Evolutionary conservation across 2,888 invertebrate genomes (phyloP).

Genomic region (Therioaphis trifolii): DNA sequence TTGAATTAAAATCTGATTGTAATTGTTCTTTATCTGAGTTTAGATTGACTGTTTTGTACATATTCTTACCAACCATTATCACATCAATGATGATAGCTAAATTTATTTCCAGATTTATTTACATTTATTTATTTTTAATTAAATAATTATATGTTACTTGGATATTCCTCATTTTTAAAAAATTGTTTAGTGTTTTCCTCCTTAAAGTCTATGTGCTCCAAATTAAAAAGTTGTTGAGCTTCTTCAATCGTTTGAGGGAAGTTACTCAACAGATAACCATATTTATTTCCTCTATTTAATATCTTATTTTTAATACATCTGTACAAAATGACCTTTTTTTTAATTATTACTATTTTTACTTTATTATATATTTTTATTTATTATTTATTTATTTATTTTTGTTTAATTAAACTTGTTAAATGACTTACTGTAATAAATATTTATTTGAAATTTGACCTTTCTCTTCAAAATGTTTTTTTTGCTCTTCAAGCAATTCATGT

Average conservation of each 20-base stretch:
- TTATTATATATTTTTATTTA: too few relatives aligned
- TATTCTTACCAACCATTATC: constrained; percentile 35
- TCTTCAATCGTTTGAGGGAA: constrained; percentile 53
- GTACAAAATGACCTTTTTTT: not conserved
- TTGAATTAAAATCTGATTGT: not conserved
- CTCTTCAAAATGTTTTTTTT: constrained; percentile 42
- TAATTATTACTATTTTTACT: constrained; percentile 6
- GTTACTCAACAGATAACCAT: constrained; percentile 49
- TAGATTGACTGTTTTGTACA: not conserved
- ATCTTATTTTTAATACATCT: constrained; percentile 49
- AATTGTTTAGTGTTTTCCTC: not conserved
- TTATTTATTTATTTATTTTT: too few relatives aligned
- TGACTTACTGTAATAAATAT: constrained; percentile 42
- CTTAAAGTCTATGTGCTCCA: not conserved
- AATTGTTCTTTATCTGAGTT: not conserved
- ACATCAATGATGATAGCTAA: constrained; percentile 47
- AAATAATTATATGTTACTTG: constrained; percentile 32
- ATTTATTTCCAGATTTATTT: not conserved
- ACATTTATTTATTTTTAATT: not conserved
- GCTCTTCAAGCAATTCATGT: constrained; percentile 40
- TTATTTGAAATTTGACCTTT: constrained; percentile 37
- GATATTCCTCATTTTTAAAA: constrained; percentile 6
- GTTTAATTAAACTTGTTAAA: not conserved
- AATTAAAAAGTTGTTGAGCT: constrained; percentile 46
- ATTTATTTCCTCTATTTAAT: not conserved